Conservation (phyloP, 2,888 invertebrate genomes). For the Ophion slaviceki region DNA sequence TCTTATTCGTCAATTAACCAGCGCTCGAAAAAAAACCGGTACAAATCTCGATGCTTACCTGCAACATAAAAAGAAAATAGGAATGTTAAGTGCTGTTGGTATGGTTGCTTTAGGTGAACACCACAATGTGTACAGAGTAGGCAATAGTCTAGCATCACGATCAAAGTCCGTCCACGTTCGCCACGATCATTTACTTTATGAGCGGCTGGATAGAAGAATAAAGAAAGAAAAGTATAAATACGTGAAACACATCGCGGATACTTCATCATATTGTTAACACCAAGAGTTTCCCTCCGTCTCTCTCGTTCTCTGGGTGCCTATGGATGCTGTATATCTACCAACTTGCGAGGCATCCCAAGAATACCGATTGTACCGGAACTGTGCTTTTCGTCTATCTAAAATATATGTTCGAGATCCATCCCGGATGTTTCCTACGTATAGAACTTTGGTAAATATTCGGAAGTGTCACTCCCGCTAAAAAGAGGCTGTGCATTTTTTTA, state of each 20-base stretch:
- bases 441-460: too few relatives aligned
- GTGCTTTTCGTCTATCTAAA: not conserved
- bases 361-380: not conserved
- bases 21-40: not conserved
- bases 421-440: not conserved
- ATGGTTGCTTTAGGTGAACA: slow-evolving; percentile 46
- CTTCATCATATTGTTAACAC: slow-evolving; percentile 57
- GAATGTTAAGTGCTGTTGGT: not conserved
- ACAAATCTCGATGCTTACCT: slow-evolving; percentile 48
- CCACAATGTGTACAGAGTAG: slow-evolving; percentile 36
- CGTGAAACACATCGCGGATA: slow-evolving; percentile 55
- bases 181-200: slow-evolving; percentile 77
- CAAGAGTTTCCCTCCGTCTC: not conserved
- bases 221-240: slow-evolving; percentile 51
- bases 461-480: too few relatives aligned
- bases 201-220: slow-evolving; percentile 66
- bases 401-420: not conserved
- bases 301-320: not conserved
- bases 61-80: slow-evolving; percentile 44
- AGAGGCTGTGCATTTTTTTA: too few relatives aligned
- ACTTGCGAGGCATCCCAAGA: not conserved
- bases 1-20: not conserved
- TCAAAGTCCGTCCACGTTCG: slow-evolving; percentile 76
- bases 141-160: slow-evolving; percentile 59
- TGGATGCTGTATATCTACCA: not conserved